phyloP scores from a whole-genome alignment of 1,140 invertebrate species.

The Microplitis mediator region DNA sequence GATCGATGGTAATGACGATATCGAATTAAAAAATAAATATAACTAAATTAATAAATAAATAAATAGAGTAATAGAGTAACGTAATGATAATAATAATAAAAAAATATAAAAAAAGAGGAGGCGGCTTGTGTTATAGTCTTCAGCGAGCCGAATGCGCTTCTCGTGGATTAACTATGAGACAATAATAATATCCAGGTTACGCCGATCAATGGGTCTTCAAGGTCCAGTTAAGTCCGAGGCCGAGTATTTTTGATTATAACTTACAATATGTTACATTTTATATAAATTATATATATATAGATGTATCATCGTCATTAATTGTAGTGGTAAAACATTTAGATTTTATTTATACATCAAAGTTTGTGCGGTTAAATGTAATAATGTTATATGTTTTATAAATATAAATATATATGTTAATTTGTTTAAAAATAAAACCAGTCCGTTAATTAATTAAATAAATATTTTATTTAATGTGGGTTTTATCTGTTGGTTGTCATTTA shows the following conservation, averaged over 20 bases:
- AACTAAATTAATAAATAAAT: neutral
- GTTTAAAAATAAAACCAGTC: no score
- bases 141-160: neutral
- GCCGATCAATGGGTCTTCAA: constrained; percentile 23
- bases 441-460: no score
- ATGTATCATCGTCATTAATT: neutral
- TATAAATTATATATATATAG: neutral
- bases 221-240: constrained; percentile 15
- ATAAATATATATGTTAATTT: no score
- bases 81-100: neutral
- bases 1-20: neutral
- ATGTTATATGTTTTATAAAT: no score
- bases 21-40: neutral
- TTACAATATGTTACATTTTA: neutral
- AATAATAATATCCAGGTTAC: constrained; percentile 24
- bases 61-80: neutral
- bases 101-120: neutral
- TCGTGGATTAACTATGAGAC: constrained; percentile 3
- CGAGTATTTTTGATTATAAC: neutral
- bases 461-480: no score
- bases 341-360: no score
- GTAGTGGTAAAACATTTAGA: no score
- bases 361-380: no score
- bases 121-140: neutral
- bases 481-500: no score